Percentiles rank a stretch among this genome's conserved stretches.
Evolutionary conservation across 2,797 vertebrate species (phyloP).

Genomic region (Phalanger gymnotis): DNA sequence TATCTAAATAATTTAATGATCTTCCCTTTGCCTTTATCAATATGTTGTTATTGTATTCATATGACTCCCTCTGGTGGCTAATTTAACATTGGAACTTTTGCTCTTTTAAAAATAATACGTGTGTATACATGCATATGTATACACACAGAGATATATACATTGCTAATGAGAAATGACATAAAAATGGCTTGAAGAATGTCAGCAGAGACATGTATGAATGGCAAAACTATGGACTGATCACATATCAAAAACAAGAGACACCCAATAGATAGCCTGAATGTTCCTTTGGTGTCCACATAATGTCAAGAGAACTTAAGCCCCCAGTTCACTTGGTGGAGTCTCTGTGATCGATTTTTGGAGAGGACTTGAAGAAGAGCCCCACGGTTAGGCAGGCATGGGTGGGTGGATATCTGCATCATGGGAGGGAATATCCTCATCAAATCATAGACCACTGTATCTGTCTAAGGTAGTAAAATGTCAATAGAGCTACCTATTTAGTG

Average conservation of each 20-base stretch:
- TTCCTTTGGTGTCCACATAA: neutral
- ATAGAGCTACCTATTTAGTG: neutral
- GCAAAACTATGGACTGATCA: neutral
- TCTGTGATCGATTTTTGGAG: neutral
- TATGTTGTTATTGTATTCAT: slow-evolving; percentile 72
- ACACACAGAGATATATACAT: neutral
- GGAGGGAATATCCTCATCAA: neutral
- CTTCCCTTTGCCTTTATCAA: slow-evolving; percentile 36
- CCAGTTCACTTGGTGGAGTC: neutral
- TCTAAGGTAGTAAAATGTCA: neutral
- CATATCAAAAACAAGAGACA: neutral
- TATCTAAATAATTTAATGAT: slow-evolving; percentile 45
- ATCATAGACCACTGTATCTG: neutral
- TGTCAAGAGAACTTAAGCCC: neutral
- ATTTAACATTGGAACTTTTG: slow-evolving; percentile 50
- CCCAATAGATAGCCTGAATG: neutral
- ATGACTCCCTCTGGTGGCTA: slow-evolving; percentile 85
- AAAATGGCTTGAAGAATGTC: neutral
- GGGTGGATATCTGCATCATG: neutral
- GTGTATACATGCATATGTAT: neutral
- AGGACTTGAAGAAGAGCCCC: neutral
- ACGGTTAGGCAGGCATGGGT: neutral
- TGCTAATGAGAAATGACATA: neutral
- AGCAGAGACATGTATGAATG: neutral
- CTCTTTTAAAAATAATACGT: slow-evolving; percentile 43